Percentiles rank a stretch among this genome's conserved stretches.
phyloP scores from a whole-genome alignment of 2,888 invertebrate genomes.

The Acleris laterana region DNA sequence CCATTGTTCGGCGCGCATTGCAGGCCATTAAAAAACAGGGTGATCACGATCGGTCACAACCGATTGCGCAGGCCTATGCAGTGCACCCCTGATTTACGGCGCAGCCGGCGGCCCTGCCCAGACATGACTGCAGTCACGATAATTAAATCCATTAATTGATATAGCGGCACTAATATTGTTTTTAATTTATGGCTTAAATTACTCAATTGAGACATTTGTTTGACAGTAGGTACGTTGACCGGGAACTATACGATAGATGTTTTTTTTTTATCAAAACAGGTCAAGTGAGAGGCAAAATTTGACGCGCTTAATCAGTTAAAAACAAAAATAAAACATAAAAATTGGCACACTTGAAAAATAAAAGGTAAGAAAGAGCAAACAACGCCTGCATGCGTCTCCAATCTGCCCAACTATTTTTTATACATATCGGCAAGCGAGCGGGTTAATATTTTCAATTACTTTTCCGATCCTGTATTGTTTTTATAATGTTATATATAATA shows the following conservation, averaged over 20 bases:
- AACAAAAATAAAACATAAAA: too few relatives aligned
- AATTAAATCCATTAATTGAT: slow-evolving; percentile 77
- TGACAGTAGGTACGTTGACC: not conserved
- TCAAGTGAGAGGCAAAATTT: too few relatives aligned
- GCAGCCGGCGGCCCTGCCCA: slow-evolving; percentile 53
- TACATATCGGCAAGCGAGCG: too few relatives aligned
- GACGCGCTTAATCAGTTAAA: too few relatives aligned
- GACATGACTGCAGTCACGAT: slow-evolving; percentile 64
- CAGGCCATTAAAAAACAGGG: slow-evolving; percentile 52
- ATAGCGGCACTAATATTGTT: slow-evolving; percentile 67
- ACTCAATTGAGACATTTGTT: slow-evolving; percentile 1
- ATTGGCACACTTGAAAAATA: too few relatives aligned
- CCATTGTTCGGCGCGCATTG: slow-evolving; percentile 39
- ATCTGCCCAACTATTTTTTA: too few relatives aligned
- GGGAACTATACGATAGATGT: not conserved
- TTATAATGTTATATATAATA: too few relatives aligned
- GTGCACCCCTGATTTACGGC: slow-evolving; percentile 60
- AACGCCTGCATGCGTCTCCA: too few relatives aligned
- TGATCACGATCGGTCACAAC: slow-evolving; percentile 65
- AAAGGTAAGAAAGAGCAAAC: too few relatives aligned
- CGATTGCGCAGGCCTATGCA: slow-evolving; percentile 58
- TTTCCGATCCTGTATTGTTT: too few relatives aligned
- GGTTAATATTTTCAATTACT: too few relatives aligned
- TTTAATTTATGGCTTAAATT: slow-evolving; percentile 57
- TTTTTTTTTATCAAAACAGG: too few relatives aligned